Base-by-base conservation (phyloP, 1,140 invertebrate species). In the Hetaerina americana region DNA sequence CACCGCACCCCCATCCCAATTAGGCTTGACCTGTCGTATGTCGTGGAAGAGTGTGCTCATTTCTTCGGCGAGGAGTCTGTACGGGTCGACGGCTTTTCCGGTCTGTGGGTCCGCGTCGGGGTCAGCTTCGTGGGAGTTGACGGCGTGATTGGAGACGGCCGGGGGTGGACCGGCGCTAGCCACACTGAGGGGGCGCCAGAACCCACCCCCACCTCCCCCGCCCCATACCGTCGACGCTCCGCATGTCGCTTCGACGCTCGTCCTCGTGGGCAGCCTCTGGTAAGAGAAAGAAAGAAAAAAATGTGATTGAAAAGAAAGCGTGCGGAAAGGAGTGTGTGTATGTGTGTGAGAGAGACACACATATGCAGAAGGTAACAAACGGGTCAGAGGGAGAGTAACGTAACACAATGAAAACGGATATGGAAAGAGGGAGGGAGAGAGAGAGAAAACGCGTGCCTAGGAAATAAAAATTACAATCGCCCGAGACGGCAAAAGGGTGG, bases 21-120 rank as follows among this genome's bases (percentile, higher is more conserved):
- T 57, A 12, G 49, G 26, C 27, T 81, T 87, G 81, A 94, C 92
- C 83, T 89, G 85, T 87, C 88, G 85, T 78, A 95, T 92, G 78
- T 93, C 90, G 75, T 87, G 86, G 76, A 92, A 92, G 75, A 94
- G 86, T 78, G 89, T 88, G 78, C 91, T 90, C 66, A 96, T 85
- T 76, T 95, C 93, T 76, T 92, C 88, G 75, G 94, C 90, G 66
- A 94, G 84, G 66, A 95, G 84, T 77, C 88, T 87, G 78, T 95
- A 95, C 74, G 93, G 93, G 82, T 95, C 91, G 70, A 92, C 85
- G 22, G 15, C 40, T 57, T 57, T 57, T 3, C 22, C 40, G 31
- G 31, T 8, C 6, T 40, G 31, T 12, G 15, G 40, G 2, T 57
- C 40, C 2, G 22, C 40, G 40, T 57, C 40, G 40, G 15, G 40